Evolutionary conservation across 2,113 vertebrate species (phyloP), one percentile per base, ranked within the genome.

Genomic region (Centrocercus urophasianus): DNA sequence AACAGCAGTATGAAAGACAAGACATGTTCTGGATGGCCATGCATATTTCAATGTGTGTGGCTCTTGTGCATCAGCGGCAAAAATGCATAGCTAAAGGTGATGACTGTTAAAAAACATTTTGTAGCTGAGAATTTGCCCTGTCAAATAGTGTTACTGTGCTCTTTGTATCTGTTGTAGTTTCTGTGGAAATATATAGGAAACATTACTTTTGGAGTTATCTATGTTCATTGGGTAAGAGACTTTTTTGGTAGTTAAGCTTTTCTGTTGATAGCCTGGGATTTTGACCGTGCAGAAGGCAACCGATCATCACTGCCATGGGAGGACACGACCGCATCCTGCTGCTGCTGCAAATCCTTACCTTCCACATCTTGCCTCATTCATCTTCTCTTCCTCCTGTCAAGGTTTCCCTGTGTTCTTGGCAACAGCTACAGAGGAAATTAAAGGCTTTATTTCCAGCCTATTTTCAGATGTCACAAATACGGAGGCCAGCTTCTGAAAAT

Each of bases 371-470:
- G 1, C 63, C 54, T 87, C 40, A 54, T 75, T 84, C 54, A 32
- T 60, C 45, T 43, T 10, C 48, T 91, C 57, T 25, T 79, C 24
- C 48, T 78, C 17, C 32, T 89, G 79, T 91, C 54, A 85, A 61
- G 21, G 8, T 20, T 95, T 88, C 22, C 27, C 47, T 93, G 47
- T 1, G 1, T 48, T 89, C 82, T 93, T 91, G 69, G 65, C 73
- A 93, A 28, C 15, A 71, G n/a, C 36, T 95, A 32, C 47, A 77
- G 47, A 90, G 88, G 93, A 94, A 94, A 93, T 91, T 20, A 94
- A 86, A 91, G 48, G 61, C 57, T 93, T 95, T 91, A 22, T 74
- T 94, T 91, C 48, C 73, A 95, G 88, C 70, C 79, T 64, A 30
- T 25, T 61, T 86, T 91, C 83, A 83, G 71, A 78, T 90, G 72